Evolutionary conservation across 2,888 invertebrate genomes (phyloP).

Genomic region (Tinea trinotella): DNA sequence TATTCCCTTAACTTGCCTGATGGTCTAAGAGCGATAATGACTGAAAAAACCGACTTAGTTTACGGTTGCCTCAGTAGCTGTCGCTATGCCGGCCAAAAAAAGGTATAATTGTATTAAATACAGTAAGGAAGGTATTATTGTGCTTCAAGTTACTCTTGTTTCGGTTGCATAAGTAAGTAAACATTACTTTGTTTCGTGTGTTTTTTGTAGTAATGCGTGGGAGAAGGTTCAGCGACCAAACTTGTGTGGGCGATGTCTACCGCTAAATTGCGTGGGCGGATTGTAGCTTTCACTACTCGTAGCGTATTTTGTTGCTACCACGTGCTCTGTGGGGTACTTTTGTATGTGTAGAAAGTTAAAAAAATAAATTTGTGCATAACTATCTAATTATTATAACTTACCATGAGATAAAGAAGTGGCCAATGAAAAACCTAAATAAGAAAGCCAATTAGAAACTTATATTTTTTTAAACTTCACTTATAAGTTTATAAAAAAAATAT

Average conservation of each 20-base stretch:
- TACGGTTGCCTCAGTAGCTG: too few relatives aligned
- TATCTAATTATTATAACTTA: not conserved
- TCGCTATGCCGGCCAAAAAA: too few relatives aligned
- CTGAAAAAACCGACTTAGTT: too few relatives aligned
- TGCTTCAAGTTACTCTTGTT: too few relatives aligned
- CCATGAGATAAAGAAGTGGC: not conserved
- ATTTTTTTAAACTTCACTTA: not conserved
- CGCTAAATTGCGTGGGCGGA: constrained; percentile 54
- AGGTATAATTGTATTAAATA: too few relatives aligned
- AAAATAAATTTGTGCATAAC: not conserved
- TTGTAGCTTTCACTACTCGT: constrained; percentile 44
- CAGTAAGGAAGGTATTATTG: too few relatives aligned
- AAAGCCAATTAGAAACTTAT: not conserved
- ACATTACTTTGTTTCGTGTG: not conserved
- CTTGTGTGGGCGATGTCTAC: constrained; percentile 64
- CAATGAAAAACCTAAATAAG: not conserved
- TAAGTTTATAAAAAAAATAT: not conserved
- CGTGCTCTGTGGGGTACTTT: constrained; percentile 10
- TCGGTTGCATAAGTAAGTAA: not conserved
- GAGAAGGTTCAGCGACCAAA: constrained; percentile 21
- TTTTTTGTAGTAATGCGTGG: constrained; percentile 10
- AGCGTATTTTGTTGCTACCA: constrained; percentile 34
- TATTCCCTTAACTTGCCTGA: too few relatives aligned
- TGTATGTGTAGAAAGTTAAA: not conserved
- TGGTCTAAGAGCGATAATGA: too few relatives aligned